Conservation (phyloP, 2,888 invertebrate genomes). For the Cataglyphis livida region DNA sequence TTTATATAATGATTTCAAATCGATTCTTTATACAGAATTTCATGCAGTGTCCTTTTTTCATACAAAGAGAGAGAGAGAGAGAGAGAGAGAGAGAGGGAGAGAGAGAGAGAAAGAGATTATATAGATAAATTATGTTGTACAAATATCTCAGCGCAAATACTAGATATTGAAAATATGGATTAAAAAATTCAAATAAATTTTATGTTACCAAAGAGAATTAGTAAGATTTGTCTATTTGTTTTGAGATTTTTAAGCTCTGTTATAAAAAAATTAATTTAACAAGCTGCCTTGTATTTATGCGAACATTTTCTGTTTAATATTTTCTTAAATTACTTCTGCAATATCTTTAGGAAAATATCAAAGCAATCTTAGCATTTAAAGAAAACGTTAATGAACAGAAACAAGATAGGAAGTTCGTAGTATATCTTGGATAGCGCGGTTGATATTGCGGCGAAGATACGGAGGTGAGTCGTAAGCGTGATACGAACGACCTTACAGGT, state of each 20-base stretch:
- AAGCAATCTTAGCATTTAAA: background rate
- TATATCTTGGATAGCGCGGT: constrained; percentile 22
- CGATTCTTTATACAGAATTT: background rate
- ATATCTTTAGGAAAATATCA: background rate
- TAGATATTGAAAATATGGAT: background rate
- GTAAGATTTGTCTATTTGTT: background rate
- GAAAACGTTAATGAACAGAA: constrained; percentile 5
- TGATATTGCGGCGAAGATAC: constrained; percentile 19
- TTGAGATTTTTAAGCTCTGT: background rate
- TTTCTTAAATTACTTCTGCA: background rate
- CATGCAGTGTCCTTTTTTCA: background rate
- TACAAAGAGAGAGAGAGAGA: no score
- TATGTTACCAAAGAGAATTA: background rate
- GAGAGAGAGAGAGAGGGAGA: background rate
- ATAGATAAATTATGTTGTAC: background rate
- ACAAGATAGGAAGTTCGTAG: background rate
- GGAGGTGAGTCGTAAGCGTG: constrained; percentile 55
- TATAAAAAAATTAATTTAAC: background rate
- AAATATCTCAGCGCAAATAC: background rate
- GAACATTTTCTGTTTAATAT: background rate
- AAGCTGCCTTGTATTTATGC: background rate
- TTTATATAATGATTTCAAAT: background rate
- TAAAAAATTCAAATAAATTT: background rate
- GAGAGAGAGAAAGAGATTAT: no score
- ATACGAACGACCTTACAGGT: constrained; percentile 52